Conservation (phyloP, 2,113 vertebrate species). For the Noctilio leporinus region DNA sequence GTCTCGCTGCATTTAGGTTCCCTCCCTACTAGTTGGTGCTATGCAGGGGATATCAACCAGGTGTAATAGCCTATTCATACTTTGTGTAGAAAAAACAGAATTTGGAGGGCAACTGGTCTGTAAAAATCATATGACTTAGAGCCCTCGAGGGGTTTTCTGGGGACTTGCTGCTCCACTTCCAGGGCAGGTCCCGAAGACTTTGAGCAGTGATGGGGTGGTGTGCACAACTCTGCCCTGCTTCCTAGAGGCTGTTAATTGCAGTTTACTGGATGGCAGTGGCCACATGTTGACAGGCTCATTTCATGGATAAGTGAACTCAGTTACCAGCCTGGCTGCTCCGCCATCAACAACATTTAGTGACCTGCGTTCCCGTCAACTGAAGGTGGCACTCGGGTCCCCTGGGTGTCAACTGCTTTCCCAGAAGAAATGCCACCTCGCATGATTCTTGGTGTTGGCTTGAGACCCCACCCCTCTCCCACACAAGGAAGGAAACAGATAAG, state of each 20-base stretch:
- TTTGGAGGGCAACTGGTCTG: background rate
- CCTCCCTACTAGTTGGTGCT: background rate
- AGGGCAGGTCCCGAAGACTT: background rate
- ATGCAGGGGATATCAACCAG: background rate
- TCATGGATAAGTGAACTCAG: background rate
- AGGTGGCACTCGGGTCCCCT: background rate
- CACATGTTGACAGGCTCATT: background rate
- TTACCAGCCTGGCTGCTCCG: background rate
- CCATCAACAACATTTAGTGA: rapidly evolving
- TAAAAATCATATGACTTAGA: background rate
- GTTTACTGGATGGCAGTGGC: background rate
- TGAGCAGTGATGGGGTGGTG: background rate
- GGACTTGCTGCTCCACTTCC: background rate
- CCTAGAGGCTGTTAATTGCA: background rate
- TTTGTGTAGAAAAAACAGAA: background rate
- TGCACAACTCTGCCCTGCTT: rapidly evolving
- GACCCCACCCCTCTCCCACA: rapidly evolving
- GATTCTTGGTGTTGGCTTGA: background rate
- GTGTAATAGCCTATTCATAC: background rate
- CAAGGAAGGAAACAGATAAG: background rate
- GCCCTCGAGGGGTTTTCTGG: background rate
- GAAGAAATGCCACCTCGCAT: background rate
- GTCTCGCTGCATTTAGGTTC: background rate
- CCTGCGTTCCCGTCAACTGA: background rate
- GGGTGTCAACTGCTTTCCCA: background rate